A percentile compares a stretch with the other conserved stretches of the same genome.
Evolutionary conservation across 2,888 invertebrate species (phyloP).

Genomic region (Pharmacophagus antenor): DNA sequence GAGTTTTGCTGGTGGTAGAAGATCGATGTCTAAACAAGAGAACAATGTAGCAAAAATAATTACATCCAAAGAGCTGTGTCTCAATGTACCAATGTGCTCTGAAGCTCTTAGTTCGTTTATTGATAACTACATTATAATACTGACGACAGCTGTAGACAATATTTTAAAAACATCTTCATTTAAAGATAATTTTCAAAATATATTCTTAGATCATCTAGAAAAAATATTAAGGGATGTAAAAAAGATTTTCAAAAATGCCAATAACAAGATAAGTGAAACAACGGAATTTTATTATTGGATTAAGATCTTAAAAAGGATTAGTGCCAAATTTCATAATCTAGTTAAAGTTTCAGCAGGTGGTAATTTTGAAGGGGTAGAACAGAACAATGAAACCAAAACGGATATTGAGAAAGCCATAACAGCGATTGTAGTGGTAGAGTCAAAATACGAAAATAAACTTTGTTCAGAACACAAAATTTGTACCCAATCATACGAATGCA

Average conservation of each 20-base stretch:
- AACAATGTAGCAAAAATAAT: slow-evolving; percentile 46
- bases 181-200: slow-evolving; percentile 31
- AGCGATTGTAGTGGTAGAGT: slow-evolving; percentile 48
- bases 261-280: slow-evolving; percentile 40
- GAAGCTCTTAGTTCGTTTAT: slow-evolving; percentile 42
- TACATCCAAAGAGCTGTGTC: slow-evolving; percentile 47
- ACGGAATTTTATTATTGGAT: slow-evolving; percentile 48
- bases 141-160: slow-evolving; percentile 47
- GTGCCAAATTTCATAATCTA: slow-evolving; percentile 50
- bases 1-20: slow-evolving; percentile 32
- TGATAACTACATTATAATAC: slow-evolving; percentile 50
- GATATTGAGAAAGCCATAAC: slow-evolving; percentile 43
- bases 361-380: slow-evolving; percentile 38
- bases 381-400: slow-evolving; percentile 41
- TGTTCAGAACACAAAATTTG: slow-evolving; percentile 54
- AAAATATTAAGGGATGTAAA: slow-evolving; percentile 42
- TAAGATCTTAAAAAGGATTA: slow-evolving; percentile 54
- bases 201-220: slow-evolving; percentile 46
- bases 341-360: slow-evolving; percentile 41
- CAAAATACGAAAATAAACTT: slow-evolving; percentile 47
- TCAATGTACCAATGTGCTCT: slow-evolving; percentile 49
- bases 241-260: slow-evolving; percentile 43
- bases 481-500: slow-evolving; percentile 45
- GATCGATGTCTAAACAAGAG: slow-evolving; percentile 36
- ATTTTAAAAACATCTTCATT: slow-evolving; percentile 38